Conservation (phyloP, 2,888 invertebrate species). For the Aphidoletes aphidimyza region DNA sequence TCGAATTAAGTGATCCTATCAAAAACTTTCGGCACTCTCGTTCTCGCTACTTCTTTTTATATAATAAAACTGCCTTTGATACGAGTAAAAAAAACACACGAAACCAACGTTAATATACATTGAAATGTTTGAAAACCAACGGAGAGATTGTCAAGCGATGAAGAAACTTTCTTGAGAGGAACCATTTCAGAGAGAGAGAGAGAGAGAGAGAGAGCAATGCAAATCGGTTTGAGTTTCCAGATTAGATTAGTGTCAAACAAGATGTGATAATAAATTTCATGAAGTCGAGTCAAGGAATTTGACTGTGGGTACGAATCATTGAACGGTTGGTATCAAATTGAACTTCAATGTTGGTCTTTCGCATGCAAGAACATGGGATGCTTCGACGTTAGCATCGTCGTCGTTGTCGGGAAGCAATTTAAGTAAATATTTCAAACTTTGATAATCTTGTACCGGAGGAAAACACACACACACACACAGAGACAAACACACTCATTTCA, state of each 20-base stretch:
- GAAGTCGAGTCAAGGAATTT: not conserved
- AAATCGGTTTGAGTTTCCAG: not conserved
- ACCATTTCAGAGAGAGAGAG: too few relatives aligned
- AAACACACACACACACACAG: too few relatives aligned
- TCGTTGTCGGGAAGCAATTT: not conserved
- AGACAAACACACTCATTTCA: too few relatives aligned
- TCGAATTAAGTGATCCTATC: not conserved
- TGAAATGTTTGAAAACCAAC: too few relatives aligned
- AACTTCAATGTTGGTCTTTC: not conserved
- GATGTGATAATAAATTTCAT: constrained; percentile 8
- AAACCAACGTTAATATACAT: too few relatives aligned
- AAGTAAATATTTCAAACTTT: constrained; percentile 28
- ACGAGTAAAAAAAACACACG: too few relatives aligned
- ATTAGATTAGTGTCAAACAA: constrained; percentile 18
- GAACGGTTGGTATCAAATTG: not conserved
- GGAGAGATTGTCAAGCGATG: too few relatives aligned
- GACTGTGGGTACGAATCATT: not conserved
- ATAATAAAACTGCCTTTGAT: too few relatives aligned
- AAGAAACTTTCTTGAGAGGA: not conserved
- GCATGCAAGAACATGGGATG: not conserved
- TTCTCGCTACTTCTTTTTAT: too few relatives aligned
- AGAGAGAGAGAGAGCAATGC: not conserved
- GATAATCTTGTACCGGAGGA: not conserved
- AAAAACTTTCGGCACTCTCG: not conserved
- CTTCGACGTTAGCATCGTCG: not conserved